Conservation (phyloP, 1,140 invertebrate species). For the Semibalanus balanoides region DNA sequence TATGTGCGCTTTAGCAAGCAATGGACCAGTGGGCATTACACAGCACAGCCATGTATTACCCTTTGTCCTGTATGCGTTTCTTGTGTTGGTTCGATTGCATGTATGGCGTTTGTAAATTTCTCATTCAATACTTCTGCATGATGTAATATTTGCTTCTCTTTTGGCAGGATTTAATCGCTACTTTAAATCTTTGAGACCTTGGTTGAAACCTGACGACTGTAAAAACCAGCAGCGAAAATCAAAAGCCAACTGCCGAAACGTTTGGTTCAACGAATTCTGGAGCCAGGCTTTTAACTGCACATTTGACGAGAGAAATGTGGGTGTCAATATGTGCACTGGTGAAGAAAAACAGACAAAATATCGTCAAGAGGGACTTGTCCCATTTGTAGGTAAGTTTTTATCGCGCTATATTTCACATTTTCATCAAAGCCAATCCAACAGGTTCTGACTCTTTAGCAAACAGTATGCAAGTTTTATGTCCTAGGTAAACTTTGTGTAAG, state of each 20-base stretch:
- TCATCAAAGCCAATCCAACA: too few relatives aligned
- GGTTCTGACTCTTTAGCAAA: too few relatives aligned
- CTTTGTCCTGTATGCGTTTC: too few relatives aligned
- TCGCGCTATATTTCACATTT: too few relatives aligned
- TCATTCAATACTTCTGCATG: too few relatives aligned
- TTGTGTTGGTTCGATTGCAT: too few relatives aligned
- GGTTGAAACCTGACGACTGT: constrained; percentile 22
- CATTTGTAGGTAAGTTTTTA: constrained; percentile 45
- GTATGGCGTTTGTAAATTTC: too few relatives aligned
- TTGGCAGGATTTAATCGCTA: constrained; percentile 43
- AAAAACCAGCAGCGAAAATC: background rate
- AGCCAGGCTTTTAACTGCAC: constrained; percentile 51
- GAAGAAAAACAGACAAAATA: constrained; percentile 32
- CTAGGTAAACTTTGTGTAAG: too few relatives aligned
- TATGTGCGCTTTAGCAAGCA: too few relatives aligned
- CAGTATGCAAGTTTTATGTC: too few relatives aligned
- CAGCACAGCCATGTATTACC: too few relatives aligned
- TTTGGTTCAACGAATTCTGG: constrained; percentile 61
- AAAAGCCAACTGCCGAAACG: constrained; percentile 42
- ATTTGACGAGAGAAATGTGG: constrained; percentile 20
- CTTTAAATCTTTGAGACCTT: constrained; percentile 40
- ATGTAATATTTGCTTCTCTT: background rate
- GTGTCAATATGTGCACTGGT: background rate
- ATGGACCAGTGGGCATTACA: too few relatives aligned
- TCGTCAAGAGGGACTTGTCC: constrained; percentile 54